Conservation (phyloP, 2,113 vertebrate species). For the Pteropus alecto region DNA sequence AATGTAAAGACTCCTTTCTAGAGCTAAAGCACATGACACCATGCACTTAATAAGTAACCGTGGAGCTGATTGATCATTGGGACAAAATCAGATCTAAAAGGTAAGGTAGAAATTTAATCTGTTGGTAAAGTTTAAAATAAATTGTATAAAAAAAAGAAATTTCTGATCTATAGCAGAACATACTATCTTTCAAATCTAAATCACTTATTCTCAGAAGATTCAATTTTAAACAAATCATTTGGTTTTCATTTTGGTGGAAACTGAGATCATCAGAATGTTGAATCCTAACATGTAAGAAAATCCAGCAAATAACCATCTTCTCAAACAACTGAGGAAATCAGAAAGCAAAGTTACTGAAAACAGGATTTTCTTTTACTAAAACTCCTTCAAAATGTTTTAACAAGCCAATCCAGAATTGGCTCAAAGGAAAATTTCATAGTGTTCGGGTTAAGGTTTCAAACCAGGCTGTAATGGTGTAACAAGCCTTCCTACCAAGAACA, state of each 20-base stretch:
- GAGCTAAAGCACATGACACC: neutral
- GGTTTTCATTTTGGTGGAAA: slow-evolving; percentile 14
- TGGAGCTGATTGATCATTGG: neutral
- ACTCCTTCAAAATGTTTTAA: neutral
- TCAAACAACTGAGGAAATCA: neutral
- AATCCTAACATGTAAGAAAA: neutral
- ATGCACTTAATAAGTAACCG: neutral
- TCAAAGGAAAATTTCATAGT: neutral
- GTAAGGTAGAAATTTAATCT: neutral
- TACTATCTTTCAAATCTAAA: neutral
- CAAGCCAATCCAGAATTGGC: neutral
- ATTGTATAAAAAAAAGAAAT: neutral
- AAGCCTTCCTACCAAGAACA: neutral
- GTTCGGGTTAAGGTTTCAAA: neutral
- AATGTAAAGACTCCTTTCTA: neutral
- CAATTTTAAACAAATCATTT: neutral
- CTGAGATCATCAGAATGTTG: neutral
- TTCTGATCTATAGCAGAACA: neutral
- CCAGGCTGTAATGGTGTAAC: neutral
- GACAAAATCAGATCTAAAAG: slow-evolving; percentile 23
- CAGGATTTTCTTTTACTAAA: neutral
- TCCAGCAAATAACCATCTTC: slow-evolving; percentile 3
- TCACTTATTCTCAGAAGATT: neutral
- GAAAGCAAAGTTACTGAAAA: neutral
- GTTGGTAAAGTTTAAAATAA: neutral